Evolutionary conservation across 2,113 vertebrate genomes (phyloP).

Genomic region (Ageneiosus marmoratus): DNA sequence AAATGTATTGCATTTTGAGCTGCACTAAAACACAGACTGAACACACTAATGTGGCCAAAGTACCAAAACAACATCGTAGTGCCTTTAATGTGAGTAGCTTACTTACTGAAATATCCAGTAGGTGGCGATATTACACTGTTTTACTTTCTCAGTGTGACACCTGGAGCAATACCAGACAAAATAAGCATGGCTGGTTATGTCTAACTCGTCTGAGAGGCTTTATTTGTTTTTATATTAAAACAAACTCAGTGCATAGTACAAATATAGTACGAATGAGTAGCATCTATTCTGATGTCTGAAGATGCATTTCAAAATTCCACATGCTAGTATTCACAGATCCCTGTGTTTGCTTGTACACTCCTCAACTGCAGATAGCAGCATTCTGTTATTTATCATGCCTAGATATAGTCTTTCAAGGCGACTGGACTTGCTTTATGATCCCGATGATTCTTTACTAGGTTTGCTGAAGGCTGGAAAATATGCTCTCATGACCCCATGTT

Average conservation of each 20-base stretch:
- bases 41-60: neutral
- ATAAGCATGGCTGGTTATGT: neutral
- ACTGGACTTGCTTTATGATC: neutral
- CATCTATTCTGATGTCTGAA: neutral
- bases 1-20: no score
- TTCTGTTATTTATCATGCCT: neutral
- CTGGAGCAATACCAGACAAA: neutral
- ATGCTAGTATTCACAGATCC: neutral
- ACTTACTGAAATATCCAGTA: neutral
- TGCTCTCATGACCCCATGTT: neutral
- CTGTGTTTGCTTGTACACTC: neutral
- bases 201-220: neutral
- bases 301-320: neutral
- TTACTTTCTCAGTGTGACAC: neutral
- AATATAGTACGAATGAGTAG: neutral
- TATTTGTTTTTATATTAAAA: neutral
- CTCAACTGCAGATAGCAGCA: conserved; percentile 19
- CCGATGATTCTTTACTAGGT: neutral
- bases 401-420: neutral
- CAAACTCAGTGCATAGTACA: neutral
- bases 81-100: neutral
- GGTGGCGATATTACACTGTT: neutral
- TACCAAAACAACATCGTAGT: neutral
- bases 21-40: neutral
- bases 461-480: neutral